Percentiles rank a stretch among this genome's conserved stretches.
Evolutionary conservation across 2,797 vertebrate species (phyloP).

Genomic region (Labeo calbasu): DNA sequence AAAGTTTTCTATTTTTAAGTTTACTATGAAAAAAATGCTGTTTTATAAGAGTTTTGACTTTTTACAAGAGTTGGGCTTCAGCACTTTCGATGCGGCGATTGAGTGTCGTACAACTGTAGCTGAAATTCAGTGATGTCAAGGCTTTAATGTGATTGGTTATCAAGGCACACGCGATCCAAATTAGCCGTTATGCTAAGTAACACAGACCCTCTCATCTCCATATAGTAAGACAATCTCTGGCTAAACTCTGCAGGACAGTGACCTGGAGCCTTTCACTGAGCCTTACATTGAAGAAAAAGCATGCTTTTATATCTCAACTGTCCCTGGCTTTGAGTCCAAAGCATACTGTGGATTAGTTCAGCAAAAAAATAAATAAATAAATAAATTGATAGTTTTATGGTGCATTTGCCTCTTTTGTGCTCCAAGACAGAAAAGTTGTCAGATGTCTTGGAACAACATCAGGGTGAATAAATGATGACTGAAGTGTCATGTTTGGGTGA

Average conservation of each 20-base stretch:
- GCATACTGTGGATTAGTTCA: neutral
- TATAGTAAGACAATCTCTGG: neutral
- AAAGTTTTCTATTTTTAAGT: no score
- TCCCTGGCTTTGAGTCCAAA: neutral
- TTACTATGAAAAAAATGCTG: no score
- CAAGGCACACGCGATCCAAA: no score
- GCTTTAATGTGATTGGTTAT: no score
- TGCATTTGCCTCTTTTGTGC: neutral
- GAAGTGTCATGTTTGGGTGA: neutral
- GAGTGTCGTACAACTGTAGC: no score
- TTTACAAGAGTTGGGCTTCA: no score
- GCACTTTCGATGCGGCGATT: no score
- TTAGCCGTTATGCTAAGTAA: no score
- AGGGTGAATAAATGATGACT: neutral
- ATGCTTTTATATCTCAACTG: neutral
- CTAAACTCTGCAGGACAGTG: neutral
- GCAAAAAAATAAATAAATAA: neutral
- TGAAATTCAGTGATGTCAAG: no score
- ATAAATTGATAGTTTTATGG: neutral
- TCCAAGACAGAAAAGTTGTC: neutral
- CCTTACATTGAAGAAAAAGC: neutral
- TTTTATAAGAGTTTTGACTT: no score
- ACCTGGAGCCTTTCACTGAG: neutral
- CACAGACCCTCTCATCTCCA: no score
- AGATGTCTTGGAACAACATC: neutral